phyloP scores from a whole-genome alignment of 1,140 invertebrate genomes.

The Brachionus rubens region DNA sequence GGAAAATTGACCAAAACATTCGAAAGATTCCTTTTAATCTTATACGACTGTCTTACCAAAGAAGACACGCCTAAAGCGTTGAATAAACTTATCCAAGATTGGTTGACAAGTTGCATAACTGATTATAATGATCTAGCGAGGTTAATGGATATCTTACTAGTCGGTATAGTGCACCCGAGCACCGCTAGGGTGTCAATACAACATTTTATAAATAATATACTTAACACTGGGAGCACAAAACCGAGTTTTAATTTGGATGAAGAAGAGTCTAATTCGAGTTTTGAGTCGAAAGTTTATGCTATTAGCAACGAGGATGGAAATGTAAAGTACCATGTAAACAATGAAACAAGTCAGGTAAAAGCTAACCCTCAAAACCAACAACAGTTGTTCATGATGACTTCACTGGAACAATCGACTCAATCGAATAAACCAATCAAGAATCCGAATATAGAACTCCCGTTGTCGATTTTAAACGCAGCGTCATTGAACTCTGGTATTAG shows the following conservation, averaged over 20 bases:
- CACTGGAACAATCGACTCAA: slow-evolving; percentile 49
- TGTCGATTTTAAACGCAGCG: slow-evolving; percentile 49
- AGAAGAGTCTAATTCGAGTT: slow-evolving; percentile 48
- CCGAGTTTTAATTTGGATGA: background rate
- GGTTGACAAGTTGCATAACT: slow-evolving; percentile 69
- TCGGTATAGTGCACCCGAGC: slow-evolving; percentile 74
- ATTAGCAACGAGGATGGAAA: slow-evolving; percentile 81
- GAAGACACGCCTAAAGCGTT: slow-evolving; percentile 63
- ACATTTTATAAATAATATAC: slow-evolving; percentile 68
- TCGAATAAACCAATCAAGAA: slow-evolving; percentile 33
- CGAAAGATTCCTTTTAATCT: slow-evolving; percentile 12
- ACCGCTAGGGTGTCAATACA: slow-evolving; percentile 67
- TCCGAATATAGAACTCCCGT: slow-evolving; percentile 45
- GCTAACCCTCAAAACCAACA: slow-evolving; percentile 40
- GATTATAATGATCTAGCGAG: slow-evolving; percentile 73
- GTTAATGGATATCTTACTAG: slow-evolving; percentile 74
- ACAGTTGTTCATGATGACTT: slow-evolving; percentile 53
- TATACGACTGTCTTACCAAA: background rate
- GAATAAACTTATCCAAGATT: slow-evolving; percentile 70
- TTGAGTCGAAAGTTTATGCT: slow-evolving; percentile 72
- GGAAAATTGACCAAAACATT: slow-evolving; percentile 44
- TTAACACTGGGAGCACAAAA: slow-evolving; percentile 53
- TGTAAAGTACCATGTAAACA: slow-evolving; percentile 76
- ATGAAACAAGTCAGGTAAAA: slow-evolving; percentile 48
- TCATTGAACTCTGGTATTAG: slow-evolving; percentile 56